phyloP scores from a whole-genome alignment of 2,888 invertebrate species.

The Drosophila lacicola region DNA sequence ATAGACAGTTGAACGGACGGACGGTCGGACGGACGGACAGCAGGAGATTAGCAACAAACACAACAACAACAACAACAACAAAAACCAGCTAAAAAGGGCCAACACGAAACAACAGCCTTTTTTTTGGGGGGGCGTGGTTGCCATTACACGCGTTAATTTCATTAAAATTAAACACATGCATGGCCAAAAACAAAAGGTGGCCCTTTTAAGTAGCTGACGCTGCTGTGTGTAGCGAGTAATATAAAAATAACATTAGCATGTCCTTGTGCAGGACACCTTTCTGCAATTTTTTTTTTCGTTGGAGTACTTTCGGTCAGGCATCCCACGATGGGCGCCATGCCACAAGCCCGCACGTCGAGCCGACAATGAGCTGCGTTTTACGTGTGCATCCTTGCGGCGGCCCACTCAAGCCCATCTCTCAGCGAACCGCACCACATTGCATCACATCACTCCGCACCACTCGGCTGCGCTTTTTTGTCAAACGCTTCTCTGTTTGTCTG shows the following conservation, averaged over 20 bases:
- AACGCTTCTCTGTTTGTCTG: slow-evolving; percentile 53
- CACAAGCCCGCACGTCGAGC: slow-evolving; percentile 39
- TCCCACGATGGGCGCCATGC: slow-evolving; percentile 16
- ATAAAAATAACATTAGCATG: slow-evolving; percentile 77
- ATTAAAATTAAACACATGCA: slow-evolving; percentile 83
- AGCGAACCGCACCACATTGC: background rate
- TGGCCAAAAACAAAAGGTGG: slow-evolving; percentile 75
- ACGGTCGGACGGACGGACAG: slow-evolving; percentile 13
- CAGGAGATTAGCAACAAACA: slow-evolving; percentile 45
- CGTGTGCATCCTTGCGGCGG: slow-evolving; percentile 74
- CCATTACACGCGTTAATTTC: slow-evolving; percentile 81
- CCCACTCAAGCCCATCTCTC: slow-evolving; percentile 36
- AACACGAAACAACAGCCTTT: slow-evolving; percentile 20
- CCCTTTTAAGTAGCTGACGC: slow-evolving; percentile 61
- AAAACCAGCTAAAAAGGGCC: slow-evolving; percentile 25
- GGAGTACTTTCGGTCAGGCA: slow-evolving; percentile 67
- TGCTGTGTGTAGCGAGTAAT: slow-evolving; percentile 60
- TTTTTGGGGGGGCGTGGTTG: slow-evolving; percentile 61
- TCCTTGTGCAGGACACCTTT: slow-evolving; percentile 72
- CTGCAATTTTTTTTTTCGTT: slow-evolving; percentile 22
- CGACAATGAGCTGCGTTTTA: slow-evolving; percentile 76
- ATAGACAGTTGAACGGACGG: slow-evolving; percentile 35
- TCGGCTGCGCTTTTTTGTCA: slow-evolving; percentile 61
- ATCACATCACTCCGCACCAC: background rate
- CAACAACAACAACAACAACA: slow-evolving; percentile 13